Evolutionary conservation across 2,113 vertebrate genomes (phyloP), one percentile per base, ranked within the genome.

Genomic region (Catagonus wagneri): DNA sequence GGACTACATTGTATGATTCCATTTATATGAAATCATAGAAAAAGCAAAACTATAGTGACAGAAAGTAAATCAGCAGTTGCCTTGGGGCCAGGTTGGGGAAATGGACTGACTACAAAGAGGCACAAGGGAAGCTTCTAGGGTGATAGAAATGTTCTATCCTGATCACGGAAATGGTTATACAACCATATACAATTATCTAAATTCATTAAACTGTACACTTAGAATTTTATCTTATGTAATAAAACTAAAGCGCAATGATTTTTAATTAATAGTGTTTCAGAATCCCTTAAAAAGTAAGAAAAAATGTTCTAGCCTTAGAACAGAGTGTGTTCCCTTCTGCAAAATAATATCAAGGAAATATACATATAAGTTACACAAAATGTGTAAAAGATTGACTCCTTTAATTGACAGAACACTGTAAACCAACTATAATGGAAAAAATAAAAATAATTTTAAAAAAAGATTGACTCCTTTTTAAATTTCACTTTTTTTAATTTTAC

Each of bases 221-320:
- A n/a, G 27, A 89, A 89, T 89, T 78, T 65, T 69, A 89, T 80
- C 52, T n/a, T 29, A 74, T 23, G 6, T 75, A 74, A 80, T 81
- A 90, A 93, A 93, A 66, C 22, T n/a, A 4, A 23, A n/a, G 11
- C n/a, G 15, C 68, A 80, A n/a, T 29, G 2, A 15, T 63, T 76
- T 86, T 63, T 10, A 68, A 84, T 39, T 75, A 32, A 22, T 5
- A 32, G 44, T 6, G 17, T 56, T 75, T 94, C 68, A n/a, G 63
- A 66, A 81, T 58, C 7, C 6, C 27, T 95, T 94, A 69, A 72
- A 72, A 87, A 79, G 9, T 56, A 71, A 83, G 34, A 95, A 89
- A 63, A 80, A 27, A 25, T 63, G 3, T 10, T 11, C 22, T 86
- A 20, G 16, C 3, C 2, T 93, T 71, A 65, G 32, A 86, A 86